Conservation (phyloP, 2,113 vertebrate species). For the Scartelaos histophorus region DNA sequence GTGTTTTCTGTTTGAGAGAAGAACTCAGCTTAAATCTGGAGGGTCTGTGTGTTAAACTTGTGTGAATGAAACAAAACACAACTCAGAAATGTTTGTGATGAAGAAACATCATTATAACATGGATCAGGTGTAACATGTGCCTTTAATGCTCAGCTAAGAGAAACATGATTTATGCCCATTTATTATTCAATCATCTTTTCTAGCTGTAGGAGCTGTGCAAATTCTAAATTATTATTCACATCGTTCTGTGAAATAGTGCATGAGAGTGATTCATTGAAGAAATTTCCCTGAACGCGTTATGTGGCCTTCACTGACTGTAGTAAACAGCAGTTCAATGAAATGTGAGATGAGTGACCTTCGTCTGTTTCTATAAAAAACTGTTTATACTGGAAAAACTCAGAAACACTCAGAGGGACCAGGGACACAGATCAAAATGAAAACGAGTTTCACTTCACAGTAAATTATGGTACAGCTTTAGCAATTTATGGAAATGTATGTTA, state of each 20-base stretch:
- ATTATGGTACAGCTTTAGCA: background rate
- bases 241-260: background rate
- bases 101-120: no score
- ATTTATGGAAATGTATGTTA: background rate
- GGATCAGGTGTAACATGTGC: no score
- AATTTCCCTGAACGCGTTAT: background rate
- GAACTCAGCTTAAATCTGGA: no score
- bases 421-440: background rate
- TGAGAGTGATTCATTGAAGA: background rate
- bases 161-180: background rate
- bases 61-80: no score
- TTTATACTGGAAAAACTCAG: background rate
- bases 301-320: slow-evolving; percentile 1
- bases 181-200: background rate
- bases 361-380: background rate
- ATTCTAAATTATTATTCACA: background rate
- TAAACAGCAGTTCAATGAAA: background rate
- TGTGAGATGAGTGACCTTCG: background rate
- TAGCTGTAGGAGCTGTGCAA: background rate
- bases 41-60: no score
- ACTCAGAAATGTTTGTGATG: no score
- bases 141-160: background rate
- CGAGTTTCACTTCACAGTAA: background rate
- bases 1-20: no score
- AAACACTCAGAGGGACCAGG: background rate